Conservation (phyloP, 1,140 invertebrate genomes). For the Scaptomyza pallida region DNA sequence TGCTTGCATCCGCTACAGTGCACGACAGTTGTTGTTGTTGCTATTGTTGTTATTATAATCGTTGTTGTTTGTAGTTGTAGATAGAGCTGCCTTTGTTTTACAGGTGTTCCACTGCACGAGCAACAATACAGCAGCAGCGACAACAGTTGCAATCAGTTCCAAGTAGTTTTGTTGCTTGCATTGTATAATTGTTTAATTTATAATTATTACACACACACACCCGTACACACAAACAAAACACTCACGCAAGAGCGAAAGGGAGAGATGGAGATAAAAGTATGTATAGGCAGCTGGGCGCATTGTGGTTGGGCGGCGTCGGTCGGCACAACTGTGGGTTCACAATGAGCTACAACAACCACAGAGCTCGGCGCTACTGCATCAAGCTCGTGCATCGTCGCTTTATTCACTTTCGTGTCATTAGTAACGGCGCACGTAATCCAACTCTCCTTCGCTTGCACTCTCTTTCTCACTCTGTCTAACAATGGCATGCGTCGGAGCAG, state of each 20-base stretch:
- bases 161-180: constrained; percentile 74
- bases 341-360: constrained; percentile 19
- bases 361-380: background rate
- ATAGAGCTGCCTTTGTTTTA: constrained; percentile 75
- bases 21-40: constrained; percentile 51
- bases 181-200: constrained; percentile 83
- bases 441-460: constrained; percentile 45
- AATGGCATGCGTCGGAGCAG: background rate
- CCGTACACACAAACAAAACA: background rate
- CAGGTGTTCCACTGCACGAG: constrained; percentile 79
- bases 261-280: constrained; percentile 20
- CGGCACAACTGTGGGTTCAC: constrained; percentile 15
- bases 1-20: constrained; percentile 61
- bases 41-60: constrained; percentile 18
- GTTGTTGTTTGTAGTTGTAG: constrained; percentile 48
- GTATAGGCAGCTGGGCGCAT: constrained; percentile 21
- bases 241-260: constrained; percentile 12
- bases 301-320: constrained; percentile 25
- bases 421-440: constrained; percentile 75
- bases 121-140: constrained; percentile 39
- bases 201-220: constrained; percentile 58
- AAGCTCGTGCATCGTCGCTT: constrained; percentile 44
- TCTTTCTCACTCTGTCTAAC: constrained; percentile 24
- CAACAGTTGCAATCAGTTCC: constrained; percentile 66
- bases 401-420: constrained; percentile 80